Conservation (phyloP, 2,797 vertebrate genomes). For the Microcaecilia unicolor region DNA sequence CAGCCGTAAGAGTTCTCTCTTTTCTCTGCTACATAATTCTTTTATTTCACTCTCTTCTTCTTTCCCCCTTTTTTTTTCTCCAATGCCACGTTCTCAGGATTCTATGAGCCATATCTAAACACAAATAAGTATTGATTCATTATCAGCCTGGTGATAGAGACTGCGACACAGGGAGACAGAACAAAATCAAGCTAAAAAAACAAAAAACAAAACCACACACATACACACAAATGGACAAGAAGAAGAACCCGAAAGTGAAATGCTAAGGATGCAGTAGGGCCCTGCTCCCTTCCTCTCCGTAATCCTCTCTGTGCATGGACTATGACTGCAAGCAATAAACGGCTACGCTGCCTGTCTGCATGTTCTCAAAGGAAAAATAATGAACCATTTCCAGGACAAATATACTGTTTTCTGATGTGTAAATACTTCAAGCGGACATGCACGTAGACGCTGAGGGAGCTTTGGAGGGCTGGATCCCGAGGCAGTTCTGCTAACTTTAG, state of each 20-base stretch:
- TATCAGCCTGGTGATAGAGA: no score
- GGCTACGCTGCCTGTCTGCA: conserved; percentile 11
- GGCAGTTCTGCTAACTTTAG: background rate
- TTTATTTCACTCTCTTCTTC: background rate
- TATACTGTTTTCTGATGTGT: background rate
- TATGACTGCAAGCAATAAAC: conserved; percentile 19
- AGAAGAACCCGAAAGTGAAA: no score
- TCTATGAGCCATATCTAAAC: conserved; percentile 37
- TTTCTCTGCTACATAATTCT: conserved; percentile 22
- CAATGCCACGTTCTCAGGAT: conserved; percentile 41
- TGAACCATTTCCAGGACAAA: background rate
- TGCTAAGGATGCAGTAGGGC: no score
- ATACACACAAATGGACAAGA: no score
- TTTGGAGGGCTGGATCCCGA: background rate
- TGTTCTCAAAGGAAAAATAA: conserved; percentile 6
- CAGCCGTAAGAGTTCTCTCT: no score
- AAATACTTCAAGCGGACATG: background rate
- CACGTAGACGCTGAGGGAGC: no score
- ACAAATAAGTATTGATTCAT: no score
- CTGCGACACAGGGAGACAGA: no score
- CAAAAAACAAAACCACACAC: no score
- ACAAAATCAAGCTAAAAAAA: no score
- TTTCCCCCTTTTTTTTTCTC: background rate
- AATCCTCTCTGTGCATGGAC: conserved; percentile 7
- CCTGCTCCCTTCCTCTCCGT: background rate